Evolutionary conservation across 2,888 invertebrate genomes (phyloP), one percentile per base, ranked within the genome.

Genomic region (Macrosoma leucophasiata): DNA sequence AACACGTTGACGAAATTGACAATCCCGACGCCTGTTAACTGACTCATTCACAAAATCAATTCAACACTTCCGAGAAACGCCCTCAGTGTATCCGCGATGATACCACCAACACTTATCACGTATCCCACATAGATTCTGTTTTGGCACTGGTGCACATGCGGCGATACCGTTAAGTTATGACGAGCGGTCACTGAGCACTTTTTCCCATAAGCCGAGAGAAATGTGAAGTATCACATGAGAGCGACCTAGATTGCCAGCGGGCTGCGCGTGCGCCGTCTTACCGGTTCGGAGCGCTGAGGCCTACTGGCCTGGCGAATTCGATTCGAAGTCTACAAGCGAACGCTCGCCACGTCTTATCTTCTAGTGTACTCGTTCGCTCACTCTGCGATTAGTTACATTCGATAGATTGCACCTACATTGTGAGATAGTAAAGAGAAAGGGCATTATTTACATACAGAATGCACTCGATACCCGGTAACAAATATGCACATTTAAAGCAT

Each of bases 31-130:
- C 78, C 75, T 66, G 81, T 74, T 74, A 81, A 63, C 63, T 82
- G 84, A 84, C 81, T 84, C 84, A 84, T 84, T 82, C 82, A 82
- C 78, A 72, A 74, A 75, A 71, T 63, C 63, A 68, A 59, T 53
- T 50, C 42, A 58, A 58, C 55, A 62, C 61, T 69, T 67, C 60
- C 58, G 57, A 70, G 63, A 70, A 74, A 65, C 58, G 58, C 58
- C 52, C 57, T 58, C 58, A 55, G 64, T 53, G 51, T 55, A 52
- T 50, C 47, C 53, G 55, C 47, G 29, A 42, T 30, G 28, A n/a
- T n/a, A n/a, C 30, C 29, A 36, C 35, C 29, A 29, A 53, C 55
- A 39, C 41, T 67, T 69, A 77, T 77, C 79, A 72, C 67, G 62
- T 65, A 73, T 60, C 71, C 75, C 64, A 75, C 68, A 73, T 75